A percentile compares a stretch with the other conserved stretches of the same genome.
These are phyloP conservation scores for Hypsopygia costalis DNA, from an alignment of 2,888 invertebrate genomes.

Conservation along the genomic window DNA sequence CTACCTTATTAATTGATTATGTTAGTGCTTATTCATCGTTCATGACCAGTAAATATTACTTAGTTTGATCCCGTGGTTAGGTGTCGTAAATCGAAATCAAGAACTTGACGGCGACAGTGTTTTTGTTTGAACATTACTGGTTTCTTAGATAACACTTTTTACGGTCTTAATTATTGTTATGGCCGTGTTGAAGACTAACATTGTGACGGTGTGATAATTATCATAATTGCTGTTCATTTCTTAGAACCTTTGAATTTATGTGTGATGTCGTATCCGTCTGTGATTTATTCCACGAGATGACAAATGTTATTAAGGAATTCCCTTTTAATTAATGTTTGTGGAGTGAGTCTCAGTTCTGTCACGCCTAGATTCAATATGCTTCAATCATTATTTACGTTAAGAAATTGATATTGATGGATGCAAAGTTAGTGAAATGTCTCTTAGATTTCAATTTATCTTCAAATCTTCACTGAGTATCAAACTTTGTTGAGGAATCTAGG, in stretches of 20 bases:
- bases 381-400: constrained; percentile 8
- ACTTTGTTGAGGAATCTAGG: constrained; percentile 5
- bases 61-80: constrained; percentile 31
- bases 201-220: constrained; percentile 64
- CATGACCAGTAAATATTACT: constrained; percentile 18
- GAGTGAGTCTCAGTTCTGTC: constrained; percentile 1
- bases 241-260: constrained; percentile 41
- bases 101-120: constrained; percentile 53
- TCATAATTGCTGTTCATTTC: constrained; percentile 65
- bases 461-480: background rate
- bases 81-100: constrained; percentile 60
- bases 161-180: constrained; percentile 70
- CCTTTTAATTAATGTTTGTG: constrained; percentile 1
- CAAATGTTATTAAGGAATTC: constrained; percentile 1
- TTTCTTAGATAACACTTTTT: constrained; percentile 65
- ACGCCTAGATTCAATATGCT: background rate
- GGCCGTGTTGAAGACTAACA: constrained; percentile 47
- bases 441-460: constrained; percentile 8
- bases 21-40: constrained; percentile 12
- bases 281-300: constrained; percentile 13
- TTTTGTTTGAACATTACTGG: constrained; percentile 71
- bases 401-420: constrained; percentile 8
- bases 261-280: constrained; percentile 12
- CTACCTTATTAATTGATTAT: constrained; percentile 10
- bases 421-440: constrained; percentile 7